Conservation (phyloP, 2,888 invertebrate genomes). For the Zeuzera pyrina region DNA sequence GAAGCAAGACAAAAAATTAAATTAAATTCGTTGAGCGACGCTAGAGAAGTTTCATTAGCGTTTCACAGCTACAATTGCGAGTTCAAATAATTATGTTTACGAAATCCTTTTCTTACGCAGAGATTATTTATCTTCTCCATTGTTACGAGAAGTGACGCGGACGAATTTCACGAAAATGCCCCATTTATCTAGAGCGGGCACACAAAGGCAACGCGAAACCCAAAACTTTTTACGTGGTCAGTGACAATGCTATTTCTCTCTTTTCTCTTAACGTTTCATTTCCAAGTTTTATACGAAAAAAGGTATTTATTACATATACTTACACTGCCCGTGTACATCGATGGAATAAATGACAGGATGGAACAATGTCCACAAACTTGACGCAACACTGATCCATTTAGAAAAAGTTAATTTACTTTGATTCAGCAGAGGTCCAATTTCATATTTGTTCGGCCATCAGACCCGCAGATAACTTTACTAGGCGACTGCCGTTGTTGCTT, state of each 20-base stretch:
- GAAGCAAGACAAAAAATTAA: slow-evolving; percentile 35
- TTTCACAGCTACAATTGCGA: slow-evolving; percentile 65
- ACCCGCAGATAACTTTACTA: slow-evolving; percentile 59
- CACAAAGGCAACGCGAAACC: slow-evolving; percentile 67
- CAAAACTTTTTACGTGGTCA: slow-evolving; percentile 71
- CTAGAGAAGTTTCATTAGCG: slow-evolving; percentile 58
- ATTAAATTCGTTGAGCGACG: slow-evolving; percentile 52
- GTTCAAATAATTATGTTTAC: slow-evolving; percentile 71
- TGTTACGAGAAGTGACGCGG: slow-evolving; percentile 67
- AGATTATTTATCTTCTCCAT: slow-evolving; percentile 69
- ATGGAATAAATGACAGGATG: too few relatives aligned
- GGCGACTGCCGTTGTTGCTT: slow-evolving; percentile 40
- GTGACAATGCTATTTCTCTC: slow-evolving; percentile 63
- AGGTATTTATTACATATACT: slow-evolving; percentile 48
- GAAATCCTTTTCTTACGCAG: slow-evolving; percentile 69
- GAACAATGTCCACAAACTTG: slow-evolving; percentile 25
- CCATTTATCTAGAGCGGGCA: slow-evolving; percentile 63
- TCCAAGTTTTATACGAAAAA: slow-evolving; percentile 34
- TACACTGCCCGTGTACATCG: slow-evolving; percentile 24
- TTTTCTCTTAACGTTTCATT: slow-evolving; percentile 63
- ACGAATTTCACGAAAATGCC: slow-evolving; percentile 69
- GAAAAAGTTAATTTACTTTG: slow-evolving; percentile 35
- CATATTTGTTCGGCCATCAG: slow-evolving; percentile 50
- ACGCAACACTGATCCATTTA: slow-evolving; percentile 24
- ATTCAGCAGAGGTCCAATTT: slow-evolving; percentile 36